Conservation (phyloP, 1,140 invertebrate species). For the Macrostomum lignano region DNA sequence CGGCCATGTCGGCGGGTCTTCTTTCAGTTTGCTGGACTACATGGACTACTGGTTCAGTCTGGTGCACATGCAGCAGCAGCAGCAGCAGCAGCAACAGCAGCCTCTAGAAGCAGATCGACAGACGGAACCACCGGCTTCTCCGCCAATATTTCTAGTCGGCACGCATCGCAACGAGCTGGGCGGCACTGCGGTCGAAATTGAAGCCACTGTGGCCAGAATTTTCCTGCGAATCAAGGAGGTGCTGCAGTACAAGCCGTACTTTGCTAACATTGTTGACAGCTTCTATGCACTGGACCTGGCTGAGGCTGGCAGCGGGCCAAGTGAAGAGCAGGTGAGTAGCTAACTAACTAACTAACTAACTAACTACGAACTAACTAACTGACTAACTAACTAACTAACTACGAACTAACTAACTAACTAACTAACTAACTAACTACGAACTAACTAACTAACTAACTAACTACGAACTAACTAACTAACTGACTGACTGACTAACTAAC, state of each 20-base stretch:
- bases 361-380: too few species aligned
- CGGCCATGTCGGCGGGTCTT: constrained; percentile 10
- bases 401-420: too few species aligned
- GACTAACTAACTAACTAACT: too few species aligned
- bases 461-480: too few species aligned
- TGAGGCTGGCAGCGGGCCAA: constrained; percentile 5
- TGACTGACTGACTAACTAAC: too few species aligned
- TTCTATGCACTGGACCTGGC: constrained; percentile 22
- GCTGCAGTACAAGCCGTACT: constrained; percentile 16
- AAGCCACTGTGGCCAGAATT: constrained; percentile 19
- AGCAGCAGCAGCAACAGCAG: constrained; percentile 11
- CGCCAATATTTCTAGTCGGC: constrained; percentile 26
- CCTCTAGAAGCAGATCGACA: too few species aligned
- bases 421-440: too few species aligned
- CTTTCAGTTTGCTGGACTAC: constrained; percentile 16
- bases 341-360: too few species aligned
- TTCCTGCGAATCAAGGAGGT: constrained; percentile 15
- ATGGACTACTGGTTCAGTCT: constrained; percentile 22
- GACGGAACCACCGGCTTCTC: constrained; percentile 16
- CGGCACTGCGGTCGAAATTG: too few species aligned
- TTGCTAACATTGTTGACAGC: constrained; percentile 15
- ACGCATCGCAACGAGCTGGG: constrained; percentile 19
- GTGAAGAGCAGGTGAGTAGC: too few species aligned
- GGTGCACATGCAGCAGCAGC: too few species aligned
- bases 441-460: too few species aligned